phyloP scores from a whole-genome alignment of 2,888 invertebrate genomes.

The Drosophila melanosoma region DNA sequence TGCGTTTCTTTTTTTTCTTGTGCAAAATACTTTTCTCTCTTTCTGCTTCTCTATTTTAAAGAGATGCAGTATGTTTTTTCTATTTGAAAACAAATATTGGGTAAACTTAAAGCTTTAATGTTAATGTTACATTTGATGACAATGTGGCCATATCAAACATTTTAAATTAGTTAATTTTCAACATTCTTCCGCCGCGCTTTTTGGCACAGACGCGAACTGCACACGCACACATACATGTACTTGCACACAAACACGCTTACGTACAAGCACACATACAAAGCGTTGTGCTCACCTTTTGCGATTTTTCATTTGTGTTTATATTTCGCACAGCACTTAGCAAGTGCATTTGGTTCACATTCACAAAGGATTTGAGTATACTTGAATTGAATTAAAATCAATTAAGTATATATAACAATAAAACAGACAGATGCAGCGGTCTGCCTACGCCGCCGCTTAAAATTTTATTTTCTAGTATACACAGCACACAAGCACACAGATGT shows the following conservation, averaged over 20 bases:
- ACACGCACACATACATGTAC: conserved; percentile 19
- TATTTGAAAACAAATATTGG: neutral
- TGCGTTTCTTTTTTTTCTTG: conserved; percentile 16
- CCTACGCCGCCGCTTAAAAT: conserved; percentile 71
- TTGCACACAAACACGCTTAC: neutral
- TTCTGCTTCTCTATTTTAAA: neutral
- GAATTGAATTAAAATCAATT: conserved; percentile 14
- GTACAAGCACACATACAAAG: conserved; percentile 17
- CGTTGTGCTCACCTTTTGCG: conserved; percentile 52
- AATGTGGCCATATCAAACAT: neutral
- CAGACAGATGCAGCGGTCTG: conserved; percentile 26
- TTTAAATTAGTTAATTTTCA: conserved; percentile 39
- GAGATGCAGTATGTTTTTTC: neutral
- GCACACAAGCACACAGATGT: conserved; percentile 60
- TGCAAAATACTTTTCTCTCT: conserved; percentile 9
- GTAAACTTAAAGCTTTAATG: neutral
- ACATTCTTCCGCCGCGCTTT: conserved; percentile 57
- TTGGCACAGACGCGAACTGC: conserved; percentile 55
- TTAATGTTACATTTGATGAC: neutral
- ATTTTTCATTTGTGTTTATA: conserved; percentile 44
- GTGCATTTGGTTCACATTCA: conserved; percentile 6
- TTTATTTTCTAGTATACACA: conserved; percentile 76
- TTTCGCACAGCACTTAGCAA: conserved; percentile 9
- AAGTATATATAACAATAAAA: conserved; percentile 3
- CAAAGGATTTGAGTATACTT: conserved; percentile 14